Percentiles rank a stretch among this genome's conserved stretches.
Conservation (phyloP, 2,888 invertebrate species). For the Clitarchus hookeri region DNA sequence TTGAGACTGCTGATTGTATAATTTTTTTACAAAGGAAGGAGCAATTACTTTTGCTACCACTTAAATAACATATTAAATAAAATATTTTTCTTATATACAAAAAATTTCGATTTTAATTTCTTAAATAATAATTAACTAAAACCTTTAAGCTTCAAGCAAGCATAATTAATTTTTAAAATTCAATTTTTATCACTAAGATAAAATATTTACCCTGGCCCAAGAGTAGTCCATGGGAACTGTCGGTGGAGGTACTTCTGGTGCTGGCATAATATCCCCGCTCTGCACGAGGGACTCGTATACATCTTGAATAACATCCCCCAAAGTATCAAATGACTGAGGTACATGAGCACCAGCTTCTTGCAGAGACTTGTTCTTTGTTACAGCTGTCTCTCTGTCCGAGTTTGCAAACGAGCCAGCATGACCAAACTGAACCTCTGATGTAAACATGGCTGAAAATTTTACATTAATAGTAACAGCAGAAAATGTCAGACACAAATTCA, state of each 20-base stretch:
- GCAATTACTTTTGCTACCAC: too few species aligned
- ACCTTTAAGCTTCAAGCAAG: too few species aligned
- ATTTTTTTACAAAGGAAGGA: too few species aligned
- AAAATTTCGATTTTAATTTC: too few species aligned
- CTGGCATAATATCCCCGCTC: conserved; percentile 81
- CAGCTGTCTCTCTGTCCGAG: conserved; percentile 90
- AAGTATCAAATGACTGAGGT: conserved; percentile 89
- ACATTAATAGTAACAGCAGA: not conserved
- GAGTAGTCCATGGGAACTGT: conserved; percentile 99
- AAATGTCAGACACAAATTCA: not conserved
- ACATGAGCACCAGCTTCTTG: conserved; percentile 84
- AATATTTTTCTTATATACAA: too few species aligned
- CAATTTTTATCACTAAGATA: too few species aligned
- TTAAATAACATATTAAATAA: too few species aligned
- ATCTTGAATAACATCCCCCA: conserved; percentile 78
- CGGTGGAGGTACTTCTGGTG: conserved; percentile 93
- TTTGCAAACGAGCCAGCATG: conserved; percentile 99
- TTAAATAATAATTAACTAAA: too few species aligned
- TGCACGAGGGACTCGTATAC: conserved; percentile 79
- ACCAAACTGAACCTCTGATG: conserved; percentile 90
- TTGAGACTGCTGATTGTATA: too few species aligned
- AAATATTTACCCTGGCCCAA: conserved; percentile 80
- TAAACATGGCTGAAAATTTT: conserved; percentile 69
- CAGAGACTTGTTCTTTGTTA: conserved; percentile 87
- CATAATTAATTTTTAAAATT: too few species aligned